These are phyloP conservation scores for Anarrhichthys ocellatus DNA, from an alignment of 2,113 vertebrate species.

Conservation along the genomic window DNA sequence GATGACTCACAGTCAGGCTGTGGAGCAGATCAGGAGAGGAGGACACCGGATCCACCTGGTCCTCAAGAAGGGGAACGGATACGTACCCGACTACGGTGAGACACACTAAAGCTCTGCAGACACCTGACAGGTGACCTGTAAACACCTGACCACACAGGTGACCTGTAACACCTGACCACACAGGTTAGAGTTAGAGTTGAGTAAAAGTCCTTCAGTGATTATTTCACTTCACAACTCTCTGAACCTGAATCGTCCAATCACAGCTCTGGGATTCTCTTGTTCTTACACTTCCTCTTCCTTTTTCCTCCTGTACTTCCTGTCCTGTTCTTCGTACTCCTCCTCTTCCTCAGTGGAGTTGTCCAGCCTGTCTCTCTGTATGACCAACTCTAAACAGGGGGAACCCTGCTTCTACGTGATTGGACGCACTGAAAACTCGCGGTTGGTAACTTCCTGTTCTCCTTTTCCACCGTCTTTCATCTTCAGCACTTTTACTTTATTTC, in stretches of 20 bases:
- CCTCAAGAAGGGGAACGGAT: constrained; percentile 86
- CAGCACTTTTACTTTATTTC: not conserved
- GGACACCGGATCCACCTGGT: constrained; percentile 84
- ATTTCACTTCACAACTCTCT: not conserved
- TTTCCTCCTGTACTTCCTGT: constrained; percentile 19
- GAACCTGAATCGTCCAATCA: constrained; percentile 13
- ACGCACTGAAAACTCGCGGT: constrained; percentile 86
- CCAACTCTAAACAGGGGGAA: constrained; percentile 87
- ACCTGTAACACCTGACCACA: not conserved
- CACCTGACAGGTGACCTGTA: not conserved
- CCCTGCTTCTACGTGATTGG: constrained; percentile 89
- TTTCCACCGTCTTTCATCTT: not conserved
- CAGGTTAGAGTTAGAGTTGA: too few species aligned
- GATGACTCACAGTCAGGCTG: constrained; percentile 87
- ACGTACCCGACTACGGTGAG: constrained; percentile 87
- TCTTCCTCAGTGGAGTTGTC: constrained; percentile 85
- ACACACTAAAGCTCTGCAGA: too few species aligned
- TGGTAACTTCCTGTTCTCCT: constrained; percentile 69
- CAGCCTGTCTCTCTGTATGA: constrained; percentile 89
- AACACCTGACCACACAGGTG: too few species aligned
- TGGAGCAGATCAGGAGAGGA: constrained; percentile 86
- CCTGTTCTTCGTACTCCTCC: constrained; percentile 19
- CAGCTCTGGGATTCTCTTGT: constrained; percentile 9
- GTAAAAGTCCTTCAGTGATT: not conserved
- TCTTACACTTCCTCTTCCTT: constrained; percentile 5